These are phyloP conservation scores for Hyles lineata DNA, from an alignment of 2,888 invertebrate species.

Conservation along the genomic window DNA sequence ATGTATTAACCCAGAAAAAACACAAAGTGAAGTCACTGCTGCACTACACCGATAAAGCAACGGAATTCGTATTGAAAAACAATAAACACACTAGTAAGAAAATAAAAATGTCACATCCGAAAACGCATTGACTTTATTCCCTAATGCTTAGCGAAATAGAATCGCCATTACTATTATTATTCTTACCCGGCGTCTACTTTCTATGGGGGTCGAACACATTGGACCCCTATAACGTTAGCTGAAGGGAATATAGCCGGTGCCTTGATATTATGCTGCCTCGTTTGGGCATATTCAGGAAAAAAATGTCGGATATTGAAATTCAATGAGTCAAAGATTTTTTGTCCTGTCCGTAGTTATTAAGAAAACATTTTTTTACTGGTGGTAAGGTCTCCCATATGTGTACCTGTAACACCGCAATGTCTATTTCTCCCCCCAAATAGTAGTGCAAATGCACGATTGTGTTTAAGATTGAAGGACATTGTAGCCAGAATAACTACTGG, in stretches of 20 bases:
- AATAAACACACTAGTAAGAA: background rate
- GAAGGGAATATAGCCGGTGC: constrained; percentile 27
- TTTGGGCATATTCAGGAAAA: constrained; percentile 23
- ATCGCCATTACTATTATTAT: constrained; percentile 44
- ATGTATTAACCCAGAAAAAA: too few relatives aligned
- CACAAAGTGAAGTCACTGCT: too few relatives aligned
- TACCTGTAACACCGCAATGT: too few relatives aligned
- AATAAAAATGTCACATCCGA: background rate
- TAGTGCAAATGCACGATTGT: too few relatives aligned
- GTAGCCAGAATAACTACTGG: too few relatives aligned
- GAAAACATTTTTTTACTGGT: too few relatives aligned
- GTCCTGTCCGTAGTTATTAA: too few relatives aligned
- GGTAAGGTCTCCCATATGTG: too few relatives aligned
- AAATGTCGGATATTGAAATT: background rate
- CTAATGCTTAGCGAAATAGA: constrained; percentile 41
- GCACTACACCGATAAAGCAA: too few relatives aligned
- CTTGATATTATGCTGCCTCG: constrained; percentile 31
- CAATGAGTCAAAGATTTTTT: background rate
- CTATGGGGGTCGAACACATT: constrained; percentile 39
- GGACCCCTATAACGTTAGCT: constrained; percentile 34
- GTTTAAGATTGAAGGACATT: too few relatives aligned
- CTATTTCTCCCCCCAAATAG: too few relatives aligned
- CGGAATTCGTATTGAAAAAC: too few relatives aligned
- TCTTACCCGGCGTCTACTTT: constrained; percentile 42
- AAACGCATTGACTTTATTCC: background rate